Evolutionary conservation across 1,140 invertebrate genomes (phyloP).

Genomic region (Nasonia vitripennis): DNA sequence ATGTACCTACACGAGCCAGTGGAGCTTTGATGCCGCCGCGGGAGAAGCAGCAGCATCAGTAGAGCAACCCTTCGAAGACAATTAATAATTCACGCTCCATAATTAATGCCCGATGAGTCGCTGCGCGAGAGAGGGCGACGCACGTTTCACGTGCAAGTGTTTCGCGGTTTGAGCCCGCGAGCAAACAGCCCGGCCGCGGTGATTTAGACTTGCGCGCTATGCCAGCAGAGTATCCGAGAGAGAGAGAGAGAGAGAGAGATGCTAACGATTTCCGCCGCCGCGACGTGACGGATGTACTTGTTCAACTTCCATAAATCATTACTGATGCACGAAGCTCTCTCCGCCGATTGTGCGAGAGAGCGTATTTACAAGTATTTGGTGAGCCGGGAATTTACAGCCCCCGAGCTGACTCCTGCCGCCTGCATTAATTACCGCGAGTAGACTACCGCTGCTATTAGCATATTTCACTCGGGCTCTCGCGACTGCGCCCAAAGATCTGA

Average conservation of each 20-base stretch:
- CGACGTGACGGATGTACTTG: conserved; percentile 36
- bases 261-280: conserved; percentile 39
- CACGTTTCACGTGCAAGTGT: conserved; percentile 36
- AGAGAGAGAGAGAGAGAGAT: no score
- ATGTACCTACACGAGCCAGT: background rate
- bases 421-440: no score
- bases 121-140: background rate
- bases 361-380: conserved; percentile 18
- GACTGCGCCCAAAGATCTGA: no score
- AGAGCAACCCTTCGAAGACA: conserved; percentile 14
- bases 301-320: conserved; percentile 44
- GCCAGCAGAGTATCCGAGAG: background rate
- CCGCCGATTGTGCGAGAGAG: background rate
- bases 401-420: no score
- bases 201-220: conserved; percentile 28
- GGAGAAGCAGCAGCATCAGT: background rate
- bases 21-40: background rate
- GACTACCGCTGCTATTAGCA: no score
- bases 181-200: background rate
- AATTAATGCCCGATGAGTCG: conserved; percentile 41
- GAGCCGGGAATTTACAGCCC: no score
- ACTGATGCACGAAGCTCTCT: background rate
- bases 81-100: conserved; percentile 46
- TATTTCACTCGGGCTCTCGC: no score
- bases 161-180: conserved; percentile 8